phyloP scores from a whole-genome alignment of 2,797 vertebrate species.

The Phoebastria nigripes region DNA sequence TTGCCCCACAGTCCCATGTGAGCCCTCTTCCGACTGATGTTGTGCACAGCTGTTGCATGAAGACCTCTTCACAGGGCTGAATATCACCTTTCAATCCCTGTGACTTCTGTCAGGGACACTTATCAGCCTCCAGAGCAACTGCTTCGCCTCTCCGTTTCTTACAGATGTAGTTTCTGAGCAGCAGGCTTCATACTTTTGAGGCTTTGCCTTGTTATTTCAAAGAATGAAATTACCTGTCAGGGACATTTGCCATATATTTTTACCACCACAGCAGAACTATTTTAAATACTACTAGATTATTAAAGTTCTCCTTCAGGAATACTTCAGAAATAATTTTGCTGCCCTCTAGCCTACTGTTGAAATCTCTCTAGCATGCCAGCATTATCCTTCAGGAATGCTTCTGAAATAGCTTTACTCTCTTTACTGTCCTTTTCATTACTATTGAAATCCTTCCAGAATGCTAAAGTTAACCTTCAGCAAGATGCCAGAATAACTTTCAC shows the following conservation, averaged over 20 bases:
- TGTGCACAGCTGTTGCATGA: not conserved
- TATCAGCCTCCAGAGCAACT: not conserved
- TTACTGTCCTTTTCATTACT: constrained; percentile 63
- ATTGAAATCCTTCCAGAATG: constrained; percentile 75
- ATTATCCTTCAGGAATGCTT: constrained; percentile 64
- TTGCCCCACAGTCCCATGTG: not conserved
- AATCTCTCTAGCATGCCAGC: constrained; percentile 47
- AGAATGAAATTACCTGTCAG: constrained; percentile 62
- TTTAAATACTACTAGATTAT: constrained; percentile 72
- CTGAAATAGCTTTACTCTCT: constrained; percentile 68
- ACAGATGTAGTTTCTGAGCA: not conserved
- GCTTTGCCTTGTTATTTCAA: constrained; percentile 56
- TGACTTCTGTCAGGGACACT: not conserved
- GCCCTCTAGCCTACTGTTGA: constrained; percentile 64
- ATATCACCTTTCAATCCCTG: not conserved
- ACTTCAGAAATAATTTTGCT: constrained; percentile 70
- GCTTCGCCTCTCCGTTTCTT: not conserved
- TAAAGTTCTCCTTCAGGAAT: constrained; percentile 71
- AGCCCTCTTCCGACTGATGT: accelerated
- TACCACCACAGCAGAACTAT: constrained; percentile 62
- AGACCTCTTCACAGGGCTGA: not conserved
- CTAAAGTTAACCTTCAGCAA: constrained; percentile 68
- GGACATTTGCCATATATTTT: constrained; percentile 49
- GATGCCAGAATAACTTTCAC: constrained; percentile 64
- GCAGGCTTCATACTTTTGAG: not conserved